Evolutionary conservation across 2,113 vertebrate genomes (phyloP).

Genomic region (Dromas ardeola): DNA sequence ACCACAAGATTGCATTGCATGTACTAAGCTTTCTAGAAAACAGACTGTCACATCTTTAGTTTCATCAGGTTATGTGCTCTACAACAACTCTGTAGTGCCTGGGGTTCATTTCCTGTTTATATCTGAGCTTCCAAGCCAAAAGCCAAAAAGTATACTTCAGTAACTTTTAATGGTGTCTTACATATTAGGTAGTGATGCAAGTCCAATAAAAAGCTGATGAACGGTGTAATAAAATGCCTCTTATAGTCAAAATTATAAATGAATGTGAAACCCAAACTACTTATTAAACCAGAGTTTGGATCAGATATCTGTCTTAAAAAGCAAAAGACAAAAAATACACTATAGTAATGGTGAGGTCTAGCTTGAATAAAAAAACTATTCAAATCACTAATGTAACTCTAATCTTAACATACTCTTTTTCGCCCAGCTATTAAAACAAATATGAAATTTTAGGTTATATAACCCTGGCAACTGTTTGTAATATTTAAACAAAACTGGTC

Average conservation of each 20-base stretch:
- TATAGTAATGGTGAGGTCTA: background rate
- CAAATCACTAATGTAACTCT: background rate
- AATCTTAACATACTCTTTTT: background rate
- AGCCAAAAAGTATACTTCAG: background rate
- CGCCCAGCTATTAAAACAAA: slow-evolving; percentile 27
- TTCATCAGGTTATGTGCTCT: background rate
- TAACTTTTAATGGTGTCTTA: background rate
- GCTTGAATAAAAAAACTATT: background rate
- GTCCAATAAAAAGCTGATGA: slow-evolving; percentile 2
- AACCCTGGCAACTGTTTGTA: background rate
- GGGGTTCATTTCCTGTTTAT: background rate
- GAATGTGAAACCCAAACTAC: background rate
- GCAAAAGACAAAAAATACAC: slow-evolving; percentile 6
- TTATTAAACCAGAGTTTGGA: slow-evolving; percentile 16
- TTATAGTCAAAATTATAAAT: slow-evolving; percentile 33
- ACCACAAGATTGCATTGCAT: background rate
- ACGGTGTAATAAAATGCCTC: slow-evolving; percentile 22
- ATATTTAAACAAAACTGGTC: background rate
- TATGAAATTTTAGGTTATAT: background rate
- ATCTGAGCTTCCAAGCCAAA: background rate
- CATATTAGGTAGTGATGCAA: slow-evolving; percentile 11
- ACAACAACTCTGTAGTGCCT: background rate
- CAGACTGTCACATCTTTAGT: background rate
- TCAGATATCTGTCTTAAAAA: slow-evolving; percentile 35
- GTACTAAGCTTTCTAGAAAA: background rate